Base-by-base conservation (phyloP, 2,888 invertebrate genomes). In the Rambutsinella grinnellia region DNA sequence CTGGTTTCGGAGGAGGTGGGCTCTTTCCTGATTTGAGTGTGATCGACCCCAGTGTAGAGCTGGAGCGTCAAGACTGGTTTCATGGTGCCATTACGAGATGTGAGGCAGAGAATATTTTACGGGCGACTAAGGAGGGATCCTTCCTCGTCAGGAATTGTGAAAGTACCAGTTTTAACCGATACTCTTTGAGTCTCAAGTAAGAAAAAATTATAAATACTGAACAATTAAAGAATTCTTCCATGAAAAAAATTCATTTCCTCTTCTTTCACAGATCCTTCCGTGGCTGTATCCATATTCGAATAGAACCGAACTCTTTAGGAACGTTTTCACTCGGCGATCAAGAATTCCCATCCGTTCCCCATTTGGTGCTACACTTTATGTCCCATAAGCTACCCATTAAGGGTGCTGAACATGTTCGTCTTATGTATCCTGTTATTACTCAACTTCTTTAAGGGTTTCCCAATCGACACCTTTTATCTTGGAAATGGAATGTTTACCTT, bases 211-310 rank as follows among this genome's bases (percentile, higher is more conserved):
- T 36, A 36, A 5, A 8, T 36, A 36, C 36, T 36, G 3, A 23
- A 26, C 27, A 26, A 46, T 17, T n/a, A 68, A 71, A 53, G 24
- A 53, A 71, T 47, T 49, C 23, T 51, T 21, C 3, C 36, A 5
- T 44, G 44, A 10, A 44, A 44, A 44, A 44, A 10, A 13, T 36
- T 36, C 6, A 36, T 36, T 36, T 13, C 13, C 36, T 17, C 23
- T 57, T 71, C 57, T n/a, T 57, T 36, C 3, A 24, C 88, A 97
- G 97, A 88, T 96, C 97, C 86, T 94, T 95, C 66, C 91, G 94
- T 85, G 96, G 97, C 61, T 97, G 96, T 85, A 97, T 98, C 94
- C 97, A 98, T 87, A 96, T 98, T 94, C 92, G 96, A 84, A 97
- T 98, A 80, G 94, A 94, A 86, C 92, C 92, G 84, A 91, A 91